Evolutionary conservation across 2,888 invertebrate species (phyloP), one percentile per base, ranked within the genome.

Genomic region (Sarcophaga caerulescens): DNA sequence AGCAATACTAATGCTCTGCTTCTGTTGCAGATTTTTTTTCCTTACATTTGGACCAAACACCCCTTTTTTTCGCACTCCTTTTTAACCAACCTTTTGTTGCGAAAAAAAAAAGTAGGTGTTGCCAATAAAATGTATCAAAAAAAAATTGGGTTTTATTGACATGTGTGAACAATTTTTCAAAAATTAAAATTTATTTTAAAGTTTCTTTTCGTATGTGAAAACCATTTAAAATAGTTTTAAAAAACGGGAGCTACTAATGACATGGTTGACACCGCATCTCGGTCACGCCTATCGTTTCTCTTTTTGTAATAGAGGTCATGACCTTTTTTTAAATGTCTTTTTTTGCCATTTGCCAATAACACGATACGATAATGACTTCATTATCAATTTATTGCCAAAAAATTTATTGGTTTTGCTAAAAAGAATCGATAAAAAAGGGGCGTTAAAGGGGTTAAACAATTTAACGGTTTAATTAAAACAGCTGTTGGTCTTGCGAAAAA

Each of bases 41-140:
- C 35, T 45, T 62, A 62, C n/a, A 19, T 52, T 47, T 52, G 11
- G 17, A 35, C 44, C 25, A 57, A 69, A 68, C 68, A 77, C 65
- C 77, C 75, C 85, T 47, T 52, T 52, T 47, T 52, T 52, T 52
- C 1, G 52, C 52, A 52, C 52, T 52, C 4, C 17, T 52, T 52
- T 47, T 47, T 11, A 0, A 47, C 2, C 3, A 47, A 2, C 2
- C 47, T 47, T 47, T 47, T 52, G 3, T 17, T 52, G 17, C 17
- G 17, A 52, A 52, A 52, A 17, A 47, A 52, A 47, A 52, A 84
- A 84, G 86, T 77, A 78, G 86, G 86, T 76, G 86, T 69, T 84
- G 78, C 84, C 84, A 78, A 81, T 66, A 66, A 71, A 81, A 73
- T 52, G 81, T 86, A 75, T 35, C 1, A 10, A 35, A 78, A 81